Percentiles rank a stretch among this genome's conserved stretches.
Evolutionary conservation across 2,888 invertebrate genomes (phyloP).

Genomic region (Napeogenes inachia): DNA sequence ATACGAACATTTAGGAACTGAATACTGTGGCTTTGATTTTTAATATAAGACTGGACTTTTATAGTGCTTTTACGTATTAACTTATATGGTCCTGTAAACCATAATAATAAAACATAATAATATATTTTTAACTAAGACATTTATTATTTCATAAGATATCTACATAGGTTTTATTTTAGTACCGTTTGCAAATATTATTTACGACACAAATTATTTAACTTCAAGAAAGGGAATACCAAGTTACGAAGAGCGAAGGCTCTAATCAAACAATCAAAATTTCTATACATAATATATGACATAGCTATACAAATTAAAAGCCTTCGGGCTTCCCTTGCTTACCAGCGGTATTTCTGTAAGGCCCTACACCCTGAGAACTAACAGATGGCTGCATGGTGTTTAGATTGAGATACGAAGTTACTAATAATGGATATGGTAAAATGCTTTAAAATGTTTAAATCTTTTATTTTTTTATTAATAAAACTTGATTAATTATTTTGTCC

Average conservation of each 20-base stretch:
- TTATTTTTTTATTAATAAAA: no score
- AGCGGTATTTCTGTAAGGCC: constrained; percentile 55
- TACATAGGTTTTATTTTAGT: no score
- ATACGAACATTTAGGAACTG: no score
- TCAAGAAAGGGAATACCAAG: constrained; percentile 12
- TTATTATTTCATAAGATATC: no score
- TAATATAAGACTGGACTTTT: no score
- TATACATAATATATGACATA: constrained; percentile 42
- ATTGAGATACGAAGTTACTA: constrained; percentile 23
- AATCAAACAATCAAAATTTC: constrained; percentile 45
- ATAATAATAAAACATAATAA: no score
- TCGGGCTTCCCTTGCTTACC: constrained; percentile 46
- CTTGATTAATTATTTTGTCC: no score
- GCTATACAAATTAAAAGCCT: constrained; percentile 63
- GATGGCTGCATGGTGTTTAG: constrained; percentile 52
- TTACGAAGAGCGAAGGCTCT: constrained; percentile 31
- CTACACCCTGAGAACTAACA: constrained; percentile 62
- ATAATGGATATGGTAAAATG: constrained; percentile 36
- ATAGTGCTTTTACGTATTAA: no score
- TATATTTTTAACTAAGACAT: no score
- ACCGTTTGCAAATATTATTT: not conserved
- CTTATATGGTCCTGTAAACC: no score
- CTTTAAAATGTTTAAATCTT: not conserved
- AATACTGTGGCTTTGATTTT: no score
- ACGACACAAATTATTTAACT: constrained; percentile 10